A percentile compares a stretch with the other conserved stretches of the same genome.
phyloP scores from a whole-genome alignment of 2,888 invertebrate species.

The Cylloceria caligata region DNA sequence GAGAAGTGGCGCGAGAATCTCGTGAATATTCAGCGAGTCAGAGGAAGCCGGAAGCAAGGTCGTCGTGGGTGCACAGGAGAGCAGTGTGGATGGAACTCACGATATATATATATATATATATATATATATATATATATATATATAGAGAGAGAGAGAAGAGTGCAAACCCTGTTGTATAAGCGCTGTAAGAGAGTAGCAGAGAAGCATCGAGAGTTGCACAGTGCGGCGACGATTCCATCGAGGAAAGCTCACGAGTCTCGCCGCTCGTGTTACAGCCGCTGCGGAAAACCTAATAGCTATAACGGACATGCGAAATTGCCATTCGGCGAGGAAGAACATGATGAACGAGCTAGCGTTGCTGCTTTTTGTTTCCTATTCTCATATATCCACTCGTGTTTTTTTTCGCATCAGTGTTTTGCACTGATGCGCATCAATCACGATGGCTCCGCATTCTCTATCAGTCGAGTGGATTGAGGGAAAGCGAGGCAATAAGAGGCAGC shows the following conservation, averaged over 20 bases:
- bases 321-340: conserved; percentile 59
- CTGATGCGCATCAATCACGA: conserved; percentile 24
- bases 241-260: conserved; percentile 23
- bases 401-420: conserved; percentile 43
- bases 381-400: conserved; percentile 16
- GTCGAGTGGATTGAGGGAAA: background rate
- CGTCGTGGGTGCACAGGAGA: conserved; percentile 53
- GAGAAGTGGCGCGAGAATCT: conserved; percentile 52
- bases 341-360: conserved; percentile 40
- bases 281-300: conserved; percentile 36
- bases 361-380: conserved; percentile 55
- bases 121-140: too few species aligned
- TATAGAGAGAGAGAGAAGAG: conserved; percentile 42
- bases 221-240: conserved; percentile 61
- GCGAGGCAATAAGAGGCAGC: background rate
- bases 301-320: conserved; percentile 59
- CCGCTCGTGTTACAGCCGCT: conserved; percentile 17
- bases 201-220: conserved; percentile 49
- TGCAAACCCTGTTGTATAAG: conserved; percentile 15
- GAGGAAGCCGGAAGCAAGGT: conserved; percentile 72
- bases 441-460: background rate
- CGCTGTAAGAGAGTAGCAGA: conserved; percentile 36
- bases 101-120: too few species aligned
- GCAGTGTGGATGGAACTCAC: conserved; percentile 18
- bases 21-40: conserved; percentile 72